Percentiles rank a stretch among this genome's conserved stretches.
Evolutionary conservation across 1,140 invertebrate genomes (phyloP).

Genomic region (Centruroides vittatus): DNA sequence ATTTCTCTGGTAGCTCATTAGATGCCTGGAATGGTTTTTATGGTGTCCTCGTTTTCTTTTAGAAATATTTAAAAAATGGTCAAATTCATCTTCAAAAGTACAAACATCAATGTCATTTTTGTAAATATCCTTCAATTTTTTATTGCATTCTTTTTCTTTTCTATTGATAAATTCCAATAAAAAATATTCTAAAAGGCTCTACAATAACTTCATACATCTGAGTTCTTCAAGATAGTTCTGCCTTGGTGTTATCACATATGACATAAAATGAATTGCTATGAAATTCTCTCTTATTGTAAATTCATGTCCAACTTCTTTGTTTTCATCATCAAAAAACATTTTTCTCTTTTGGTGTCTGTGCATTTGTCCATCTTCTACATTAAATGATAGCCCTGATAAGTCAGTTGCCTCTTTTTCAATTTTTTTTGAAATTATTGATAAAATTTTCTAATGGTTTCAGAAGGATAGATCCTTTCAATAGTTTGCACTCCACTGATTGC

Average conservation of each 20-base stretch:
- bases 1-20: background rate
- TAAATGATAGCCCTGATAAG: background rate
- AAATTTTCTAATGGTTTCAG: background rate
- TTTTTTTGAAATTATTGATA: slow-evolving; percentile 1
- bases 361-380: background rate
- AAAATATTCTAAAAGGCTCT: background rate
- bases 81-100: background rate
- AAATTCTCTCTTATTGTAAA: background rate
- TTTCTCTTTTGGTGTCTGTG: background rate
- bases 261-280: slow-evolving; percentile 1
- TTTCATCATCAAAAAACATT: no score
- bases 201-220: background rate
- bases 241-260: background rate
- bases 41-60: background rate
- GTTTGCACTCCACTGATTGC: slow-evolving; percentile 1
- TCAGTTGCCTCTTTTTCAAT: background rate
- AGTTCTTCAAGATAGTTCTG: background rate
- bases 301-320: no score
- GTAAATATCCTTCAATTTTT: background rate
- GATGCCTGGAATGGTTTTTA: background rate
- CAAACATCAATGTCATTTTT: background rate
- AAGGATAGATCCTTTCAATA: background rate
- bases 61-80: background rate
- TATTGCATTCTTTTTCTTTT: background rate
- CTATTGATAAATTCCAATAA: no score